phyloP scores from a whole-genome alignment of 2,888 invertebrate genomes.

The Noctua pronuba region DNA sequence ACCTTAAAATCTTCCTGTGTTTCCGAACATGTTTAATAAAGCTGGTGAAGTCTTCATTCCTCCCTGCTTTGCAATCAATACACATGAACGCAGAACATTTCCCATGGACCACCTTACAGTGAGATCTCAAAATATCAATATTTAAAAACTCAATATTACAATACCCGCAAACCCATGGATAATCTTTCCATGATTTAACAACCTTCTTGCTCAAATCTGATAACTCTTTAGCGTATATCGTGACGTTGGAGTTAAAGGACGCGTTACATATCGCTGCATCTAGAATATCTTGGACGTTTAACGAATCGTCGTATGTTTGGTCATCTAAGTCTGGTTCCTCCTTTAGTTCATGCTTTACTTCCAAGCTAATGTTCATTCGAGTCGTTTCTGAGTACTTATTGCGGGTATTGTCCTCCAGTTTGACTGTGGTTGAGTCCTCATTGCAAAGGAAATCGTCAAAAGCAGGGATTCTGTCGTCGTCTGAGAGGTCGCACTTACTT shows the following conservation, averaged over 20 bases:
- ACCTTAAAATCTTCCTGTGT: constrained; percentile 91
- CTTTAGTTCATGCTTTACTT: constrained; percentile 81
- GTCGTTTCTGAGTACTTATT: constrained; percentile 20
- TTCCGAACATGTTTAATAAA: constrained; percentile 92
- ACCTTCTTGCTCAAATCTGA: constrained; percentile 74
- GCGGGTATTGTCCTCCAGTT: constrained; percentile 62
- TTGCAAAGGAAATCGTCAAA: constrained; percentile 77
- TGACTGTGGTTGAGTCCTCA: constrained; percentile 65
- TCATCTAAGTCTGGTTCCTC: constrained; percentile 75
- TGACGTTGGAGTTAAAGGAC: constrained; percentile 74
- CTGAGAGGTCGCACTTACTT: constrained; percentile 72
- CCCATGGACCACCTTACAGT: constrained; percentile 91
- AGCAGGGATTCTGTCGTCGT: constrained; percentile 75
- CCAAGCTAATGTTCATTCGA: constrained; percentile 51
- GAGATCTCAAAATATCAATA: constrained; percentile 88
- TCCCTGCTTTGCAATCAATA: constrained; percentile 91
- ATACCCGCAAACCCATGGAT: constrained; percentile 83
- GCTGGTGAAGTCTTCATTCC: constrained; percentile 91
- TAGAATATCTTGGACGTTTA: constrained; percentile 82
- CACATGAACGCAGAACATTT: constrained; percentile 92
- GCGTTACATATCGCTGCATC: constrained; percentile 79
- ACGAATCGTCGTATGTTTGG: constrained; percentile 61
- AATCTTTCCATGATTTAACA: constrained; percentile 82
- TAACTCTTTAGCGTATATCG: constrained; percentile 82
- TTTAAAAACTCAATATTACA: constrained; percentile 85